Base-by-base conservation (phyloP, 92 coral and sea anemone species). In the Phymanthus crucifer region DNA sequence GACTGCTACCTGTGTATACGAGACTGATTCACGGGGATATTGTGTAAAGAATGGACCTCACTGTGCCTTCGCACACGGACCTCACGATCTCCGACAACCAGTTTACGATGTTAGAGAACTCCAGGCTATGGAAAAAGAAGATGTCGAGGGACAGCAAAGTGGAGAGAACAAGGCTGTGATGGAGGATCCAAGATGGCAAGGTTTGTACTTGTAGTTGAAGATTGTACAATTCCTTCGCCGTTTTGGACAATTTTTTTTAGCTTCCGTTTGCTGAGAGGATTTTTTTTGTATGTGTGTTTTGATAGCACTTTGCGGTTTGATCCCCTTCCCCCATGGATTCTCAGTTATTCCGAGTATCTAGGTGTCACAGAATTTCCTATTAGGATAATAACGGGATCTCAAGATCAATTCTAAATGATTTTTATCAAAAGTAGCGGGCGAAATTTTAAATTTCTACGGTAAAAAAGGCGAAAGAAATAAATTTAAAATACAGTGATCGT, bases 111-210 rank as follows among this genome's bases (percentile, higher is more conserved):
- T 96, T 83, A 87, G 99, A 70, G 99, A 96, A 78, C 85, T 96
- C 35, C 99, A 96, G 86, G 99, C 98, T 11, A 96, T 93, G 90
- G 99, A 96, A 77, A 93, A 94, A 69, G 99, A 96, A 79, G 99
- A 96, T 78, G 85, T 91, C 17, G 99, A 96, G 16, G 97, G 97
- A 16, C 93, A 91, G 71, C 87, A 88, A 83, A 91, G 92, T 58
- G 94, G 86, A 43, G 99, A 93, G 68, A 93, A 92, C 77, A 96
- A 93, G 77, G 99, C 97, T 32, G 98, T 91, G 77, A 79, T 96
- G 48, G 99, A 96, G 81, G 99, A 96, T 92, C 98, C 98, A 74
- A 92, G 99, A 79, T 96, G 99, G 99, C 98, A 96, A 96, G 99
- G 99, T 95, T 87, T 83, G 99, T 91, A 82, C 83, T 12, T 45